Conservation (phyloP, 2,888 invertebrate genomes). For the Adelphocoris suturalis region DNA sequence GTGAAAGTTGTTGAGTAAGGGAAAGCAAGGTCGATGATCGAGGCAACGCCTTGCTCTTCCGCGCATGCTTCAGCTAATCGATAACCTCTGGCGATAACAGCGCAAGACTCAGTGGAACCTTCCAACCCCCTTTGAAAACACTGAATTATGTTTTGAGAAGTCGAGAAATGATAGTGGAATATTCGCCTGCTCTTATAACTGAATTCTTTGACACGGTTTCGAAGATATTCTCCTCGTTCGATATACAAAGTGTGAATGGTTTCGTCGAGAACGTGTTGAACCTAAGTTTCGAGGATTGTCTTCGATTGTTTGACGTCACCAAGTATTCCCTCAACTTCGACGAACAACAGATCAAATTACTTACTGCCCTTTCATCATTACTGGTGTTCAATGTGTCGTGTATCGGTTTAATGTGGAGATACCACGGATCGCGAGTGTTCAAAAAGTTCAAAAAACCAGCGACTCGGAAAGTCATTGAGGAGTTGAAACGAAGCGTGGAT, state of each 20-base stretch:
- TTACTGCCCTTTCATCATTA: conserved; percentile 18
- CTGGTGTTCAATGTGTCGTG: conserved; percentile 48
- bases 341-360: conserved; percentile 62
- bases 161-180: conserved; percentile 57
- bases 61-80: conserved; percentile 54
- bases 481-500: conserved; percentile 89
- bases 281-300: conserved; percentile 26
- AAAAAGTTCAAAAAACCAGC: conserved; percentile 79
- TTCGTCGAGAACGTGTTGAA: conserved; percentile 38
- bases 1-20: not conserved
- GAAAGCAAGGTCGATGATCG: conserved; percentile 32
- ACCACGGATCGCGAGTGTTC: conserved; percentile 66
- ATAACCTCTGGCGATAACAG: conserved; percentile 47
- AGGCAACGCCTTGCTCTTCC: conserved; percentile 30
- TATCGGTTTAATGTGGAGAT: conserved; percentile 65
- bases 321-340: conserved; percentile 57
- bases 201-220: conserved; percentile 51
- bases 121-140: not conserved
- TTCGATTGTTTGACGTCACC: conserved; percentile 53
- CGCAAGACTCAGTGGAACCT: conserved; percentile 54
- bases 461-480: conserved; percentile 88
- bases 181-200: conserved; percentile 48
- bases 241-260: not conserved
- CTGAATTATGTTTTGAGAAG: conserved; percentile 40
- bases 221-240: conserved; percentile 40